These are phyloP conservation scores for Lanistes nyassanus DNA, from an alignment of 1,140 invertebrate species.

Conservation along the genomic window DNA sequence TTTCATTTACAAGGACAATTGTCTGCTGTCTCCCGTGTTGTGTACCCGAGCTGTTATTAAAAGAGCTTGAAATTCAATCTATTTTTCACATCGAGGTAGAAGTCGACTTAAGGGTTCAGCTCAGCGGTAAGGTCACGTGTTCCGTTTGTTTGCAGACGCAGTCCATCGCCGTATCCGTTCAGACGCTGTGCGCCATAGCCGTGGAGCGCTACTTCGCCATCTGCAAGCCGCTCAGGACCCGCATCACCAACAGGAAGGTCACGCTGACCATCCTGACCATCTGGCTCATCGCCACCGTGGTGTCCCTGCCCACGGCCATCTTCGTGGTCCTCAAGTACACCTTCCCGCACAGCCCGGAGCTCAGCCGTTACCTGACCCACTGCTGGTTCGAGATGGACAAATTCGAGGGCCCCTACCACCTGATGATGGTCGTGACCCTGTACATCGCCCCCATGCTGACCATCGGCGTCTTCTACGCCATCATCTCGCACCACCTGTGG, in stretches of 20 bases:
- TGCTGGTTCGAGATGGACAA: constrained; percentile 29
- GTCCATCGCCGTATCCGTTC: constrained; percentile 86
- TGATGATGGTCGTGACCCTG: constrained; percentile 71
- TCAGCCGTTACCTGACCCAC: constrained; percentile 34
- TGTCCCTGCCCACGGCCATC: constrained; percentile 60
- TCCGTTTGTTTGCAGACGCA: constrained; percentile 74
- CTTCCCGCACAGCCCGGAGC: constrained; percentile 17
- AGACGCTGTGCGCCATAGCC: constrained; percentile 89
- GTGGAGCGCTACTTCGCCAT: constrained; percentile 93
- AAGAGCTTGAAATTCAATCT: too few relatives aligned
- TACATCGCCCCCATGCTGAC: constrained; percentile 44
- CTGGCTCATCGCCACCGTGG: constrained; percentile 81
- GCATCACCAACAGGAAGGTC: constrained; percentile 75
- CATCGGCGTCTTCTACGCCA: constrained; percentile 36
- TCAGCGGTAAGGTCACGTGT: too few relatives aligned
- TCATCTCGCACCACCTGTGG: constrained; percentile 40
- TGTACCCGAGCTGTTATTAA: too few relatives aligned
- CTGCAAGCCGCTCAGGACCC: constrained; percentile 85
- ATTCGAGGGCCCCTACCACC: constrained; percentile 70
- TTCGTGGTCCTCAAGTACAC: constrained; percentile 6
- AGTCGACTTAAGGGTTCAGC: too few relatives aligned
- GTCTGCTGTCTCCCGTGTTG: too few relatives aligned
- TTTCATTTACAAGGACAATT: too few relatives aligned
- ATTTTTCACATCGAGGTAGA: too few relatives aligned
- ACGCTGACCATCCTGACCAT: constrained; percentile 78